Base-by-base conservation (phyloP, 2,888 invertebrate genomes). In the Trichopoda pennipes region DNA sequence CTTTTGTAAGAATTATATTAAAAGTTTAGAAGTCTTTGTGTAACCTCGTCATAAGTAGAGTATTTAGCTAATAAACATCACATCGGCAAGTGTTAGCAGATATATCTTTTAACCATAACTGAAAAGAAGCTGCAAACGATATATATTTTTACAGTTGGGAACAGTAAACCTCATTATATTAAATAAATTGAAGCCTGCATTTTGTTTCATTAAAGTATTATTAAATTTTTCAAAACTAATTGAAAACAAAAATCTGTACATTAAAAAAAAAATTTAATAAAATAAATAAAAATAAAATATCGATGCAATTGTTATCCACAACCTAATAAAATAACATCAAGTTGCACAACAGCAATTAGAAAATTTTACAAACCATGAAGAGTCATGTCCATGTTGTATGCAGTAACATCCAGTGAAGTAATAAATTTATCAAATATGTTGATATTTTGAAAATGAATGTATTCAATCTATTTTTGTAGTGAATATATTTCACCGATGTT, bases 341-440 rank as follows among this genome's bases (percentile, higher is more conserved):
- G 49, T 64, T 72, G 32, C 14, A 28, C 12, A 56, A 38, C 14
- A 60, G 10, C 17, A 58, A 16, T 28, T 21, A 8, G 23, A 60
- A 69, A 10, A 44, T 60, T 60, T 21, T 7, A 49, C 21, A 49
- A 42, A 63, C 63, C 42, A 55, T 42, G 10, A 51, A 51, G 4
- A 68, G 17, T 49, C 35, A 14, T 66, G 28, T 75, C 51, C 61
- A 63, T 19, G 61, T 55, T 68, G 28, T 60, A 55, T 47, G 47
- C 66, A 60, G 32, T 55, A 78, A 51, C 51, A 78, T 42, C 70
- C 49, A 78, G 35, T 79, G 38, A 66, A 79, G 79, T 68, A 70
- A 72, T 79, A 55, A 80, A 80, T 80, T 74, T 73, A 73, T 61
- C 79, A 79, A 73, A 79, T 68, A 79, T 73, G 73, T 79, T 73